Evolutionary conservation across 2,797 vertebrate genomes (phyloP), one percentile per base, ranked within the genome.

Genomic region (Sebastes elongatus): DNA sequence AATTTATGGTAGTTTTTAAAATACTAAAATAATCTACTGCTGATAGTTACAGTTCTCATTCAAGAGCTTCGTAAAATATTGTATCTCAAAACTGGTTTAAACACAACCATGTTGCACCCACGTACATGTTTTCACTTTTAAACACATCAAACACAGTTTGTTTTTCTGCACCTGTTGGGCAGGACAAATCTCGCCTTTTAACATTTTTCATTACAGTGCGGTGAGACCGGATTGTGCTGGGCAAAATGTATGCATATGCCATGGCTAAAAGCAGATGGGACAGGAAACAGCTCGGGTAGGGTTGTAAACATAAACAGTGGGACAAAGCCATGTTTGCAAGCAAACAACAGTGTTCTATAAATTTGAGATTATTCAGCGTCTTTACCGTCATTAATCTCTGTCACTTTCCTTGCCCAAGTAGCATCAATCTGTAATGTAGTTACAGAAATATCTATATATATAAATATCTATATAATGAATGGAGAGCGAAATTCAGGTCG

Each of bases 171-270:
- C 60, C n/a, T 35, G 30, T 22, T 62, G 20, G 11, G n/a, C 59
- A 10, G 59, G 28, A 20, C 28, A 33, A 61, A 32, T 33, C 59
- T 20, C 10, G 35, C 22, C 35, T 25, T 42, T 46, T 7, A 46
- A 14, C 16, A 4, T 66, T 46, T 49, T 66, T 20, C n/a, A 63
- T 63, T 9, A 38, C 33, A 38, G n/a, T 38, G n/a, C 11, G 2
- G 63, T 10, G 1, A 27, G 63, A 18, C 14, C 5, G 5, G 5
- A 65, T 42, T 63, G 61, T 38, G 32, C 33, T 2, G 11, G n/a
- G 32, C 13, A 0, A 65, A 1, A 22, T 18, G 2, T 9, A 14
- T n/a, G 6, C 6, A 46, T 0, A 20, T 49, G 42, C 6, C 13
- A 0, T 63, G 32, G n/a, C 61, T 63, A 16, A 42, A 42, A 64